Evolutionary conservation across 2,888 invertebrate genomes (phyloP).

Genomic region (Brachylomia viminalis): DNA sequence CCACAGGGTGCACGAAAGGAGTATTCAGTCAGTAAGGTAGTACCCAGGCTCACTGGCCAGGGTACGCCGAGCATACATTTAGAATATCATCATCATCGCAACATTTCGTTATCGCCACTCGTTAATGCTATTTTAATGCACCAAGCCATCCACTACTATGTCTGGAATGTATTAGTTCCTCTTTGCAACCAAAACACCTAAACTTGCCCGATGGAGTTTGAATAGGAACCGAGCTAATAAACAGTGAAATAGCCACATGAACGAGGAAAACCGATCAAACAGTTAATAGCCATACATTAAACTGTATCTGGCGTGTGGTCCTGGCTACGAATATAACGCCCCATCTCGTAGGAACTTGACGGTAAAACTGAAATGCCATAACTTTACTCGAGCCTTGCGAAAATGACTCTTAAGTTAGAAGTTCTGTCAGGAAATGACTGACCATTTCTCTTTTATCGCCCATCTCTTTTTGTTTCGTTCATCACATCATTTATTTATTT

Average conservation of each 20-base stretch:
- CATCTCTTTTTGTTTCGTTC: neutral
- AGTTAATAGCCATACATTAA: conserved; percentile 54
- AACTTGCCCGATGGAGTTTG: conserved; percentile 40
- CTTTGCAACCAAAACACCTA: conserved; percentile 54
- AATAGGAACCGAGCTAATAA: conserved; percentile 47
- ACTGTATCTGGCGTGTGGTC: conserved; percentile 51
- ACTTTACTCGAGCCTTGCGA: neutral
- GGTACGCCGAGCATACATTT: neutral
- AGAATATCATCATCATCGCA: neutral
- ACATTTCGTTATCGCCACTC: too few species aligned
- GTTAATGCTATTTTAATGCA: neutral
- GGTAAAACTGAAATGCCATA: conserved; percentile 8
- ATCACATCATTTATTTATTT: too few species aligned
- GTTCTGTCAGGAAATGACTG: too few species aligned
- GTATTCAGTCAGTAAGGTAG: neutral
- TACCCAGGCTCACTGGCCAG: neutral
- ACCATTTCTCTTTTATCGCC: neutral
- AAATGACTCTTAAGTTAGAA: conserved; percentile 1
- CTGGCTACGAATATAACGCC: conserved; percentile 20
- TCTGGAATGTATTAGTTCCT: conserved; percentile 21
- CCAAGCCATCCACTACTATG: conserved; percentile 1
- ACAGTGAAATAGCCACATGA: conserved; percentile 50
- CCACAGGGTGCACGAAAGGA: neutral
- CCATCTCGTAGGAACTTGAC: neutral
- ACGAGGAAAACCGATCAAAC: conserved; percentile 54